Evolutionary conservation across 1,140 invertebrate genomes (phyloP).

Genomic region (Calephelis virginiensis): DNA sequence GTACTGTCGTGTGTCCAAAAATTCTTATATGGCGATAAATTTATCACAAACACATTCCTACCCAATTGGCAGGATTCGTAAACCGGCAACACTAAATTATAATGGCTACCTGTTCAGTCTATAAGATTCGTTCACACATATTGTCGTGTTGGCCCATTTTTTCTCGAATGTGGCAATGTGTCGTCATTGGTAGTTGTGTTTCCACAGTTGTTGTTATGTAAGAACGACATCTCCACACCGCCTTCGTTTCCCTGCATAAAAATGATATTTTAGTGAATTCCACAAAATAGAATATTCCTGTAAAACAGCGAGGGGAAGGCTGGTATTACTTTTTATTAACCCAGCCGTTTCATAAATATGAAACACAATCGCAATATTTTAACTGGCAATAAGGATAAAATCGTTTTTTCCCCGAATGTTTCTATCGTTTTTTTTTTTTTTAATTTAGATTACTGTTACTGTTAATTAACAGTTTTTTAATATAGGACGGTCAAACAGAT

Average conservation of each 20-base stretch:
- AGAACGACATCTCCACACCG: conserved; percentile 68
- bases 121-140: conserved; percentile 49
- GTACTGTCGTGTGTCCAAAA: conserved; percentile 56
- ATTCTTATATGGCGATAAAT: conserved; percentile 41
- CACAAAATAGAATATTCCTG: conserved; percentile 11
- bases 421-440: no score
- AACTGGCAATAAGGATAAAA: conserved; percentile 9
- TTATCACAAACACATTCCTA: conserved; percentile 55
- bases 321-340: conserved; percentile 11
- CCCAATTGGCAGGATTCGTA: conserved; percentile 38
- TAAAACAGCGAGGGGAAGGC: conserved; percentile 4
- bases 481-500: no score
- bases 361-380: conserved; percentile 18
- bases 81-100: conserved; percentile 33
- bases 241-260: conserved; percentile 51
- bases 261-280: conserved; percentile 20
- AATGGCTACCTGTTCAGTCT: conserved; percentile 11
- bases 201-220: conserved; percentile 70
- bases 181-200: conserved; percentile 57
- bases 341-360: conserved; percentile 6
- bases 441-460: background rate
- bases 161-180: conserved; percentile 57
- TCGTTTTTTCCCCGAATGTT: background rate
- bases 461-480: background rate
- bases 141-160: conserved; percentile 58